Base-by-base conservation (phyloP, 2,888 invertebrate genomes). In the Phaonia tiefii region DNA sequence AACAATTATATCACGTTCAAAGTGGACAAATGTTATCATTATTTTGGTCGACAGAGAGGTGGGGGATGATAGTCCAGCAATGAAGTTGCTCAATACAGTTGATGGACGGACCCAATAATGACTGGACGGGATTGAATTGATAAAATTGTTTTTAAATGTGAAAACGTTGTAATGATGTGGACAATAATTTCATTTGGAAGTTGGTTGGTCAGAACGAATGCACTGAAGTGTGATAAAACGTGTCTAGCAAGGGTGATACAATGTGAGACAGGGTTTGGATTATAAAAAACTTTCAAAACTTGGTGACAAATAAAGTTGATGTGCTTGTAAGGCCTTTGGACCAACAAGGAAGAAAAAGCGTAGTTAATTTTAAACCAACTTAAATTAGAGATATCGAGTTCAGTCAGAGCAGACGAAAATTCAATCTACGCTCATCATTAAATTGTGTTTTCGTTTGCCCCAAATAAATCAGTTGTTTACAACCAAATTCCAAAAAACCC, bases 1-100 rank as follows among this genome's bases (percentile, higher is more conserved):
- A 81, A 75, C 81, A 81, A 81, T 78, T 78, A 78, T 78, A 78
- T 78, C 78, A 81, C 75, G 75, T 81, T 78, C 74, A 26, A 49
- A 42, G 63, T 63, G 63, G 63, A 63, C 63, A 60, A 60, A 63
- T 63, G 63, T 63, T 63, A 60, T 60, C 60, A 60, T 60, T 60
- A 63, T 42, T 63, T 42, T 1, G 39, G 11, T 22, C 8, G 8
- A 2, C n/a, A n/a, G n/a, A n/a, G n/a, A n/a, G n/a, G n/a, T n/a
- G n/a, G n/a, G n/a, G n/a, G n/a, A n/a, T n/a, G n/a, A n/a, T n/a
- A n/a, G n/a, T 42, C 31, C 8, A 8, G 63, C 11, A 20, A 60
- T 60, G 60, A 4, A 1, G 39, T 31, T 60, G 37, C n/a, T 39
- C 17, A 39, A 37, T 15, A 39, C 42, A n/a, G 1, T 15, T 17